These are phyloP conservation scores for Vultur gryphus DNA, from an alignment of 2,797 vertebrate species.

Conservation along the genomic window DNA sequence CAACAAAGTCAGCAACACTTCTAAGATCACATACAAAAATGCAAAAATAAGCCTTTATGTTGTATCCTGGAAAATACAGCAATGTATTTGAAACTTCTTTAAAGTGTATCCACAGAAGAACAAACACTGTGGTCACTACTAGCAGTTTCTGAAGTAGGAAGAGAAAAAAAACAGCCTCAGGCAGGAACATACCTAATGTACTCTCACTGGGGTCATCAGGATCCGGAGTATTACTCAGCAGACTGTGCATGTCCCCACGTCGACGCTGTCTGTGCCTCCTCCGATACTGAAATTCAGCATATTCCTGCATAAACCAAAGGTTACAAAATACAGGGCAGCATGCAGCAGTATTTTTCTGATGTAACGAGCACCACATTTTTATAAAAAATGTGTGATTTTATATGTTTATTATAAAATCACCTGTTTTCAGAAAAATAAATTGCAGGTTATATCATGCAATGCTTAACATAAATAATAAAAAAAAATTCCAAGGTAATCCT, in stretches of 20 bases:
- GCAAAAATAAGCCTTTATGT: neutral
- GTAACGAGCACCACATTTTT: constrained; percentile 56
- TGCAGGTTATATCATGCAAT: constrained; percentile 59
- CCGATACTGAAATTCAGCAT: constrained; percentile 98
- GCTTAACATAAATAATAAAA: neutral
- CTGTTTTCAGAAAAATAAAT: constrained; percentile 54
- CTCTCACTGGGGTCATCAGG: constrained; percentile 86
- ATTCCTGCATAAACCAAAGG: constrained; percentile 87
- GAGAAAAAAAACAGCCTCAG: neutral
- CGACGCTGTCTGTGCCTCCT: constrained; percentile 90
- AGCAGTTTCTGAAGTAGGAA: neutral
- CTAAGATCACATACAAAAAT: neutral
- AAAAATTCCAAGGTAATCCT: neutral
- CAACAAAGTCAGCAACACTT: neutral
- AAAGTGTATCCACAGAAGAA: neutral
- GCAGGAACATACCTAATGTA: constrained; percentile 79
- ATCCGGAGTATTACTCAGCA: constrained; percentile 88
- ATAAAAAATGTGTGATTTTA: constrained; percentile 74
- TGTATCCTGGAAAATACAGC: neutral
- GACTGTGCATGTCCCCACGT: constrained; percentile 90
- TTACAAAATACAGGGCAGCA: constrained; percentile 79
- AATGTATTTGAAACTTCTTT: neutral
- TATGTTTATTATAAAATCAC: constrained; percentile 73
- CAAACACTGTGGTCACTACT: neutral
- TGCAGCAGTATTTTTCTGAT: constrained; percentile 70